Evolutionary conservation across 2,113 vertebrate species (phyloP).

Genomic region (Smithornis capensis): DNA sequence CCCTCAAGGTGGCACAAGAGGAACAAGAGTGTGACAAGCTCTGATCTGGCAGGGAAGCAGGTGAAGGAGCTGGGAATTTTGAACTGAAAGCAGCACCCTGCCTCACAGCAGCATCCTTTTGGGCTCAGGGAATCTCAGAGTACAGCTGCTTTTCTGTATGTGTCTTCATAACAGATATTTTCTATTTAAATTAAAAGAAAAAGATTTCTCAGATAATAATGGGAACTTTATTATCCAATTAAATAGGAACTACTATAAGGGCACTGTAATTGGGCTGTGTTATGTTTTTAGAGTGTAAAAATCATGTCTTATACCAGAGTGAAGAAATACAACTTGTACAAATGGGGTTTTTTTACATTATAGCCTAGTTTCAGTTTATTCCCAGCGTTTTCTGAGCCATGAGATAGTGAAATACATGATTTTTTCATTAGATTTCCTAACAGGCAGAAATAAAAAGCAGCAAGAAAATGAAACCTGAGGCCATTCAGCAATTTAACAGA

Average conservation of each 20-base stretch:
- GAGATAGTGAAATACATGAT: neutral
- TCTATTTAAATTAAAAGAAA: neutral
- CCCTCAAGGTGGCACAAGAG: constrained; percentile 61
- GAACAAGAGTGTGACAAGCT: neutral
- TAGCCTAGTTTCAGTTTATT: neutral
- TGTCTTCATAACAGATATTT: neutral
- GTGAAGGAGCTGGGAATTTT: neutral
- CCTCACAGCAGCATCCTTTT: neutral
- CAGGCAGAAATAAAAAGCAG: neutral
- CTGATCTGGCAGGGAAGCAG: neutral
- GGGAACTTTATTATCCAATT: neutral
- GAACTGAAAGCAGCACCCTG: neutral
- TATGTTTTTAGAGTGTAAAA: neutral
- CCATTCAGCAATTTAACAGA: neutral
- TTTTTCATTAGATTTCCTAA: neutral
- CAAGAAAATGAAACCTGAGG: neutral
- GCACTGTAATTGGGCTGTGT: neutral
- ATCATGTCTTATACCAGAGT: neutral
- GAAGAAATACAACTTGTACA: neutral
- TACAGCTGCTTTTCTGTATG: neutral
- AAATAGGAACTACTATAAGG: neutral
- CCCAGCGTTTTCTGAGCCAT: neutral
- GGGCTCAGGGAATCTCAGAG: neutral
- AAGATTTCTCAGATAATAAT: neutral
- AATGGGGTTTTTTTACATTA: neutral